These are phyloP conservation scores for Oryzaephilus surinamensis DNA, from an alignment of 1,140 invertebrate species.

Conservation along the genomic window DNA sequence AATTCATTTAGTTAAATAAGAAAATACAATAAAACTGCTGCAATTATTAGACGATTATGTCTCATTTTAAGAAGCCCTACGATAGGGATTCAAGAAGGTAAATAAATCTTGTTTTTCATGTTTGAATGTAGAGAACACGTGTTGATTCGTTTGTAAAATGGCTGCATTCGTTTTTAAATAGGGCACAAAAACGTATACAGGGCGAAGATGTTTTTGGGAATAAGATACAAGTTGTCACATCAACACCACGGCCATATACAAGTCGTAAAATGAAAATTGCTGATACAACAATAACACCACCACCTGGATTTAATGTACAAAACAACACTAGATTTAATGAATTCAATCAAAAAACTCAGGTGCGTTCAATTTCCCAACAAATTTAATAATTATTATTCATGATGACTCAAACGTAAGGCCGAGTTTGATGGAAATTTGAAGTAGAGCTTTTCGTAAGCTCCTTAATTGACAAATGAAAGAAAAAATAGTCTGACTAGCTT, in stretches of 20 bases:
- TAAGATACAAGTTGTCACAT: constrained; percentile 45
- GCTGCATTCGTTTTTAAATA: constrained; percentile 28
- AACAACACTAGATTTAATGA: constrained; percentile 4
- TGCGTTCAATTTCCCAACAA: too few species aligned
- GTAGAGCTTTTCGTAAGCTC: too few species aligned
- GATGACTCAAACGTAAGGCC: too few species aligned
- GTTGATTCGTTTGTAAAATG: neutral
- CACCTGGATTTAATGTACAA: constrained; percentile 10
- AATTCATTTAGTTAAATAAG: too few species aligned
- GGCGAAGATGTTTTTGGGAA: constrained; percentile 73
- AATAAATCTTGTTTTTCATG: neutral
- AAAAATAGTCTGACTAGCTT: neutral
- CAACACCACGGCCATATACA: constrained; percentile 16
- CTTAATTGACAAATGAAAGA: neutral
- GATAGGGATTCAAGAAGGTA: constrained; percentile 13
- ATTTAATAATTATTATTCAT: too few species aligned
- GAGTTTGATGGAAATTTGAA: constrained; percentile 7
- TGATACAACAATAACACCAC: constrained; percentile 8
- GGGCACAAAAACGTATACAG: constrained; percentile 75
- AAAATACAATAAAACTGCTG: too few species aligned
- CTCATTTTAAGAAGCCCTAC: constrained; percentile 29
- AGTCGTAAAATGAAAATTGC: constrained; percentile 16
- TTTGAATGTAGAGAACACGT: constrained; percentile 1
- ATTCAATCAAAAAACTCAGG: constrained; percentile 5
- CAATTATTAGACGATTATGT: too few species aligned